Conservation (phyloP, 2,797 vertebrate species). For the Schizothorax lantsangensis region DNA sequence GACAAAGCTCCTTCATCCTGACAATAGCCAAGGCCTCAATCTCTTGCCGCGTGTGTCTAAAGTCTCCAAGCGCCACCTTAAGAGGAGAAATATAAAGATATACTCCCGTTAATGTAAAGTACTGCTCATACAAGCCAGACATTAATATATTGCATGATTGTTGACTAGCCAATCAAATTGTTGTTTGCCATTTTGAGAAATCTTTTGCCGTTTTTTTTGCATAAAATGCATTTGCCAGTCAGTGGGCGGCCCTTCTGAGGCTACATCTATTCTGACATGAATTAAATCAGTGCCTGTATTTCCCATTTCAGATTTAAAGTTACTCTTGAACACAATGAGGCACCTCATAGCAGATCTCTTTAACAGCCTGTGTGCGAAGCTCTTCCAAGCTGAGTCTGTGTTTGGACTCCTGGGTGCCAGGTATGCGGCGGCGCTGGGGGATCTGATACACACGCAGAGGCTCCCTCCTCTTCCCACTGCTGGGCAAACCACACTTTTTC, state of each 20-base stretch:
- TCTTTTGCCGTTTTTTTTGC: neutral
- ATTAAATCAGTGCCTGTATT: neutral
- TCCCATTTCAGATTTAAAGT: neutral
- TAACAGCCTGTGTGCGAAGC: constrained; percentile 61
- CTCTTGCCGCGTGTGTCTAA: constrained; percentile 86
- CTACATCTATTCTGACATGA: neutral
- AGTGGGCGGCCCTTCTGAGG: neutral
- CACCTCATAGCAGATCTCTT: constrained; percentile 64
- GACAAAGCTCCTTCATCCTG: constrained; percentile 88
- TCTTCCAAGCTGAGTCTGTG: constrained; percentile 62
- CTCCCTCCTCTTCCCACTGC: constrained; percentile 78
- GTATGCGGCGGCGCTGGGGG: constrained; percentile 75
- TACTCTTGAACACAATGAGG: neutral
- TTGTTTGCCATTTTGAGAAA: neutral
- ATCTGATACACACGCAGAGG: constrained; percentile 81
- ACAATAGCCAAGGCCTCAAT: constrained; percentile 89
- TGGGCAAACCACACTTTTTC: constrained; percentile 79
- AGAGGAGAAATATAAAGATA: neutral
- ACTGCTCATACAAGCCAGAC: neutral
- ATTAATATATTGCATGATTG: neutral
- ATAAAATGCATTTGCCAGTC: neutral
- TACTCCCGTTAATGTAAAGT: neutral
- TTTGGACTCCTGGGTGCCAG: constrained; percentile 70
- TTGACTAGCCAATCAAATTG: neutral
- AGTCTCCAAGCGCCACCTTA: constrained; percentile 80